Evolutionary conservation across 1,140 invertebrate species (phyloP).

Genomic region (Bradynema listronoti): DNA sequence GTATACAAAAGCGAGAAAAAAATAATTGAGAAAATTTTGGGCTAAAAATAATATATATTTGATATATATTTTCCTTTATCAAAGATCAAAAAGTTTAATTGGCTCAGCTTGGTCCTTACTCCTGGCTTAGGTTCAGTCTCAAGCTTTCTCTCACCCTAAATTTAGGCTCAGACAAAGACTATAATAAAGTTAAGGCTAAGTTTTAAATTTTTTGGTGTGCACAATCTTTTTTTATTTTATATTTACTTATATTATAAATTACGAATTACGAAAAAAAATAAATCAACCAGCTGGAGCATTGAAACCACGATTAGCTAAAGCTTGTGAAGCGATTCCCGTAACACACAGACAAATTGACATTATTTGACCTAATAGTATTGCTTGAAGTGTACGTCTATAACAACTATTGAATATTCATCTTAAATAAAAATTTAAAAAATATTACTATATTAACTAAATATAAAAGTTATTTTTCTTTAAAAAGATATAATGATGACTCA

Average conservation of each 20-base stretch:
- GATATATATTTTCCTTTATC: slow-evolving; percentile 1
- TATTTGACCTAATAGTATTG: slow-evolving; percentile 45
- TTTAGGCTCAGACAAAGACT: too few relatives aligned
- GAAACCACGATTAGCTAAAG: slow-evolving; percentile 36
- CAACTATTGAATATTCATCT: too few relatives aligned
- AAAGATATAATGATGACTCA: too few relatives aligned
- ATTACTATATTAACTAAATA: too few relatives aligned
- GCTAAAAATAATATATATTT: slow-evolving; percentile 31
- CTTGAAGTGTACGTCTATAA: slow-evolving; percentile 46
- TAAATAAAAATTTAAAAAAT: too few relatives aligned
- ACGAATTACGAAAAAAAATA: too few relatives aligned
- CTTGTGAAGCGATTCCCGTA: slow-evolving; percentile 44
- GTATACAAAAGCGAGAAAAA: slow-evolving; percentile 53
- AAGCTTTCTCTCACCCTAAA: too few relatives aligned
- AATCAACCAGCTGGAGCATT: slow-evolving; percentile 52
- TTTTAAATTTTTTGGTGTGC: slow-evolving; percentile 63
- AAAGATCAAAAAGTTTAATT: slow-evolving; percentile 13
- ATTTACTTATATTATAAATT: too few relatives aligned
- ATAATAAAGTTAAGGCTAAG: too few relatives aligned
- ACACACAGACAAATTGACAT: slow-evolving; percentile 52
- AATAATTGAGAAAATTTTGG: slow-evolving; percentile 52
- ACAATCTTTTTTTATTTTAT: slow-evolving; percentile 16
- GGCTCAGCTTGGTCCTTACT: slow-evolving; percentile 3
- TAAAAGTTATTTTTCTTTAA: too few relatives aligned
- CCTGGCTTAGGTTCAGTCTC: too few relatives aligned